Base-by-base conservation (phyloP, 2,797 vertebrate species). In the Microhierax caerulescens region DNA sequence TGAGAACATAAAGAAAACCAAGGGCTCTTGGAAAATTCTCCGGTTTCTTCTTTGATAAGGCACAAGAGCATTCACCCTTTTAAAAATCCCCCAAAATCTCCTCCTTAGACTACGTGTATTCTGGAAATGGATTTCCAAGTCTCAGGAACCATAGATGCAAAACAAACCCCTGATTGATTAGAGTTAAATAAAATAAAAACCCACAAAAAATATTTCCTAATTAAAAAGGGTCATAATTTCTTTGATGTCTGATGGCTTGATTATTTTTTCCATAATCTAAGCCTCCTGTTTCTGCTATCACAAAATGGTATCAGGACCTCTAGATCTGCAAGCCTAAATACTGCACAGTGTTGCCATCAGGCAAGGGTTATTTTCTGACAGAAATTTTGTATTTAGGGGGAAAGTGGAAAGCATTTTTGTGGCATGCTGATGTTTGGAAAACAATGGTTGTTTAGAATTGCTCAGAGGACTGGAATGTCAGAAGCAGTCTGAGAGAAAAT, bases 361-460 rank as follows among this genome's bases (percentile, higher is more conserved):
- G 37, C 39, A 51, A 85, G 37, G 21, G 22, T 79, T 95, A 51
- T 76, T 87, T 90, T 92, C 86, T 4, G 15, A 79, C 65, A 90
- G 73, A 84, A 90, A 89, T 70, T 73, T 84, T 90, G 36, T 85
- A 34, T 96, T 95, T 85, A 53, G 36, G n/a, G 88, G 60, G 74
- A 97, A 95, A 95, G 77, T 87, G 87, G 77, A 93, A 87, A 97
- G 84, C 94, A 96, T 97, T 95, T 93, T 95, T 97, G 95, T 96
- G 97, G 97, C 70, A 70, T 82, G 86, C 74, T 87, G 63, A 79
- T 95, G 94, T 95, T 95, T 90, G 91, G 59, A 88, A 97, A 97
- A 94, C 94, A 96, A 73, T 87, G 79, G 69, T 95, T 95, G 92
- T 97, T 97, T 97, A 95, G 88, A 95, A 90, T 93, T 95, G 56